Evolutionary conservation across 2,888 invertebrate species (phyloP), one percentile per base, ranked within the genome.

Genomic region (Drosophila nr. perissopoda): DNA sequence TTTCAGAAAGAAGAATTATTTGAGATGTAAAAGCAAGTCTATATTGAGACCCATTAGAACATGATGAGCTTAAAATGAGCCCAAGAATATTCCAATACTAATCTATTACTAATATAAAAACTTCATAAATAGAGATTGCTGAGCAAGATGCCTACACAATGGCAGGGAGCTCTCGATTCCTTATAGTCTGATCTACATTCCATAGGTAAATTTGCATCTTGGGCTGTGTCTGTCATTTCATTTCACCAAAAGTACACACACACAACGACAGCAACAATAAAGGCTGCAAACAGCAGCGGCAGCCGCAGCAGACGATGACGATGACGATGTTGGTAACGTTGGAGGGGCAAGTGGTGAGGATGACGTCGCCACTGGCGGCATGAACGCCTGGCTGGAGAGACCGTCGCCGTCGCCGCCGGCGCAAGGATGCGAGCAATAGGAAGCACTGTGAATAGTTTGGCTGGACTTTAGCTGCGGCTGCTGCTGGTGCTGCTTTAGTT

Each of bases 171-270:
- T 57, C 29, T 31, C 38, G 51, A 53, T 80, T 71, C 83, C 38
- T 34, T 56, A 62, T 54, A 48, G 77, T 66, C 70, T 57, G 68
- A 34, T 74, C 74, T 64, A 83, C 90, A 88, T 89, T 88, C 87
- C 90, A 90, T 91, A 88, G 87, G 70, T 88, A 82, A 91, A 88
- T 88, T 87, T 91, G 87, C 87, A 87, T 87, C 90, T 91, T 81
- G 76, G 72, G 88, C 70, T 76, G 90, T 78, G 91, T 84, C 87
- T 87, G 87, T 87, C 87, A 87, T 87, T 87, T 89, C 88, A 89
- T 89, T 90, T 90, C 91, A 81, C 86, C 88, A 81, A 86, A 84
- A 90, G 89, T 84, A 85, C 84, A 90, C 85, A 82, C 69, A 81
- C 52, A 74, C 73, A 82, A 77, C 60, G 51, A 31, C 68, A 69